These are phyloP conservation scores for Neoitamus cyanurus DNA, from an alignment of 2,888 invertebrate genomes.

Conservation along the genomic window DNA sequence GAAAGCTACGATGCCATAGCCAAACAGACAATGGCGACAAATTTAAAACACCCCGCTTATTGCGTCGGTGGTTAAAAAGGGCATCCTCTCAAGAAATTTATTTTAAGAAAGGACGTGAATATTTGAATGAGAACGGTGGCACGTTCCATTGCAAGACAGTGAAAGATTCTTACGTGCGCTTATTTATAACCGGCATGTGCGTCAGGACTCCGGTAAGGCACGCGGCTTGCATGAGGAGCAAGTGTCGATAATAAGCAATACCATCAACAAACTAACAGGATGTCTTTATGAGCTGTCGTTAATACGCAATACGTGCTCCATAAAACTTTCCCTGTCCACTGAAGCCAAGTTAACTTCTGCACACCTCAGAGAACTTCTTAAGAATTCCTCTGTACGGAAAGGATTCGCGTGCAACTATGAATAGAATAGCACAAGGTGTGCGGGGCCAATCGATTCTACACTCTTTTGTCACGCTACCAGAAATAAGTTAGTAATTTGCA, in stretches of 20 bases:
- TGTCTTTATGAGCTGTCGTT: background rate
- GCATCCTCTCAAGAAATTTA: background rate
- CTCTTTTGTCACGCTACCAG: slow-evolving; percentile 2
- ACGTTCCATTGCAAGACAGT: too few species aligned
- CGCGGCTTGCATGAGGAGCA: background rate
- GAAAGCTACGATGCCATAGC: too few species aligned
- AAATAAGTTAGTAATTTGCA: background rate
- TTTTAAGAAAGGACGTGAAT: background rate
- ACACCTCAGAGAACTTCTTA: background rate
- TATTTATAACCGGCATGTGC: background rate
- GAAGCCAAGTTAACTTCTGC: background rate
- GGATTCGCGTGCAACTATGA: background rate
- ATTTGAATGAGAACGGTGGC: background rate
- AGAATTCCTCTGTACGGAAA: background rate
- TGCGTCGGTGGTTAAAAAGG: too few species aligned
- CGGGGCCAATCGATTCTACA: background rate
- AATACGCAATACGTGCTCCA: background rate
- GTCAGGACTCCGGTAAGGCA: background rate
- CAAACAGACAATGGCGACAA: too few species aligned
- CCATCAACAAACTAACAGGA: background rate
- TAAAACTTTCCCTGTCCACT: background rate
- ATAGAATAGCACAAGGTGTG: background rate
- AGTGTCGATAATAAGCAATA: background rate
- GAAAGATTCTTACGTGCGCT: background rate
- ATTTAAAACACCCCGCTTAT: too few species aligned